These are phyloP conservation scores for Mythimna ferrago DNA, from an alignment of 2,888 invertebrate genomes.

Conservation along the genomic window DNA sequence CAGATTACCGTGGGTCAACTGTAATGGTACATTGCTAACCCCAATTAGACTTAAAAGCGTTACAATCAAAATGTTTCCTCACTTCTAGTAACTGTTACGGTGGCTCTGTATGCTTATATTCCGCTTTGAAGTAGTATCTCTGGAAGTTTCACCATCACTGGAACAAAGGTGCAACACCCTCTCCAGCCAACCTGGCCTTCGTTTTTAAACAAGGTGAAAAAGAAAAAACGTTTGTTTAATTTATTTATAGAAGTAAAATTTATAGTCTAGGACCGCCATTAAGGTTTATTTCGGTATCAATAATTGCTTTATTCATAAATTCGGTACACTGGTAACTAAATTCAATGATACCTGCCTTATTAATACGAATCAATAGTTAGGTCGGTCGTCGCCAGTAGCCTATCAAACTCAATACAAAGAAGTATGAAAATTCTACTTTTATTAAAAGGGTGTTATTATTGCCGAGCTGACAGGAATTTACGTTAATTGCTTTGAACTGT, in stretches of 20 bases:
- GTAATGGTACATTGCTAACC: neutral
- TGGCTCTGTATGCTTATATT: neutral
- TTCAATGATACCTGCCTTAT: neutral
- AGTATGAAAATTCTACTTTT: conserved; percentile 3
- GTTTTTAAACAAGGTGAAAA: neutral
- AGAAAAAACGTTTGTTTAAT: neutral
- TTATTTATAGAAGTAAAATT: neutral
- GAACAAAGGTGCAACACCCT: neutral
- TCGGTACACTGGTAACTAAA: neutral
- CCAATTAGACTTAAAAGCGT: neutral
- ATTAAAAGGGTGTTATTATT: conserved; percentile 9
- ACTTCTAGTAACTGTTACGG: neutral
- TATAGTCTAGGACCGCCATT: neutral
- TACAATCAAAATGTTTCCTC: neutral
- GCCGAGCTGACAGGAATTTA: conserved; percentile 4
- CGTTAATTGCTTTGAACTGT: conserved; percentile 17
- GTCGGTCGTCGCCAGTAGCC: conserved; percentile 12
- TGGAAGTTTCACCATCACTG: neutral
- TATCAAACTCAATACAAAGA: neutral
- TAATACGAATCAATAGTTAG: conserved; percentile 22
- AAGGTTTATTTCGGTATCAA: conserved; percentile 13
- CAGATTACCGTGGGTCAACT: too few relatives aligned
- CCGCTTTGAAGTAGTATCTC: neutral
- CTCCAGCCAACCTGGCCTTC: neutral
- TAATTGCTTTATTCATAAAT: conserved; percentile 40